Evolutionary conservation across 37 sponge, comb jelly and placozoan species (phyloP).

Genomic region (Corticium candelabrum): DNA sequence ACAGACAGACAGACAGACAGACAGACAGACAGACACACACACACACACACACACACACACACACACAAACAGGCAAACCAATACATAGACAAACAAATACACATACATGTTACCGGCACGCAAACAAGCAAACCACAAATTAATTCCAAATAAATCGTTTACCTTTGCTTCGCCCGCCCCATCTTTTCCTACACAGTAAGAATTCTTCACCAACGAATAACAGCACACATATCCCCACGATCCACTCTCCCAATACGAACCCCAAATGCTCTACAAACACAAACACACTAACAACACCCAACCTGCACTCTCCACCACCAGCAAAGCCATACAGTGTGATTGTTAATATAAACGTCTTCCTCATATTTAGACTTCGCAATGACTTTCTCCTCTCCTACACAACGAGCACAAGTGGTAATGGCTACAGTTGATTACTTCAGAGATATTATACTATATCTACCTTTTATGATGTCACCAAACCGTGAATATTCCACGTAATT

Average conservation of each 20-base stretch:
- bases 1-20: too few relatives aligned
- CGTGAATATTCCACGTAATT: slow-evolving; percentile 93
- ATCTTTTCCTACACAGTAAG: slow-evolving; percentile 87
- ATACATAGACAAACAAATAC: too few relatives aligned
- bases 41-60: too few relatives aligned
- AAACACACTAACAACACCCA: background rate
- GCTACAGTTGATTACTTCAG: too few relatives aligned
- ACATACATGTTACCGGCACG: too few relatives aligned
- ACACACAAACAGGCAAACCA: too few relatives aligned
- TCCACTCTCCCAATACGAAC: slow-evolving; percentile 85
- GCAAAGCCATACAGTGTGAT: slow-evolving; percentile 63
- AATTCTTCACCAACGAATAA: slow-evolving; percentile 68
- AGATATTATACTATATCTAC: background rate
- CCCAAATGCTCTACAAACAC: slow-evolving; percentile 76
- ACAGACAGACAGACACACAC: too few relatives aligned
- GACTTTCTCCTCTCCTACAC: slow-evolving; percentile 83
- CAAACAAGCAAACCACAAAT: too few relatives aligned
- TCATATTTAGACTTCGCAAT: slow-evolving; percentile 85
- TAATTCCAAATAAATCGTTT: too few relatives aligned
- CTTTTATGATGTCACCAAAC: slow-evolving; percentile 72
- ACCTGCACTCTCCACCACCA: background rate
- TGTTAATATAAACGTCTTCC: slow-evolving; percentile 82
- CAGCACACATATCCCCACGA: slow-evolving; percentile 96
- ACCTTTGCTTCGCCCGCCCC: too few relatives aligned
- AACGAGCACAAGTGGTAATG: too few relatives aligned